Conservation (phyloP, 2,888 invertebrate species). For the Protonemura montana region DNA sequence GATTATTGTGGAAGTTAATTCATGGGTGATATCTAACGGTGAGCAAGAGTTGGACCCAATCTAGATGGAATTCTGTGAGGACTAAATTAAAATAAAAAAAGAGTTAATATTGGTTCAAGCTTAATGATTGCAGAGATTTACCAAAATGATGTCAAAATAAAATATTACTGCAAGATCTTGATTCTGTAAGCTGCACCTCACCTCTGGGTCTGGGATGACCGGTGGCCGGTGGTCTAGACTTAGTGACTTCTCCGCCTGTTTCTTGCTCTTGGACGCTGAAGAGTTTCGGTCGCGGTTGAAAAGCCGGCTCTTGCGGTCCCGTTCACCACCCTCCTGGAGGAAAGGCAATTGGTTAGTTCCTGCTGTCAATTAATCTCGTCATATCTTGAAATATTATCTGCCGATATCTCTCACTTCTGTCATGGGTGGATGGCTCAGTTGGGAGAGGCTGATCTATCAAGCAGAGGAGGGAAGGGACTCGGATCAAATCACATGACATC, state of each 20-base stretch:
- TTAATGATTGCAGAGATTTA: too few relatives aligned
- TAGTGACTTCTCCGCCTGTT: constrained; percentile 58
- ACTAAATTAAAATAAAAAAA: too few relatives aligned
- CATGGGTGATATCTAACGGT: too few relatives aligned
- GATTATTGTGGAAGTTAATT: too few relatives aligned
- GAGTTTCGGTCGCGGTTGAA: constrained; percentile 64
- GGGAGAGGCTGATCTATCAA: not conserved
- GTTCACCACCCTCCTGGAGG: constrained; percentile 55
- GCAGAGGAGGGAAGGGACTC: not conserved
- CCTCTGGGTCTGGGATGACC: not conserved
- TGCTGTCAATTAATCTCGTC: not conserved
- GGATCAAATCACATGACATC: not conserved
- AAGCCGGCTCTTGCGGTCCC: constrained; percentile 67
- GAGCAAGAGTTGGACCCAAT: too few relatives aligned
- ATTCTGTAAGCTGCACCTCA: not conserved
- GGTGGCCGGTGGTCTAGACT: constrained; percentile 46
- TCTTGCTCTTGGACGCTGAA: constrained; percentile 66
- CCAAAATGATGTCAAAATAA: constrained; percentile 19
- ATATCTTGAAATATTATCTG: too few relatives aligned
- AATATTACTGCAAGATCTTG: not conserved
- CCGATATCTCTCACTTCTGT: not conserved
- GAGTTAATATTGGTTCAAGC: too few relatives aligned
- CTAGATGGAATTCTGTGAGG: too few relatives aligned
- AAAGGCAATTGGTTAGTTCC: not conserved
- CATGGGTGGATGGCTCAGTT: not conserved